phyloP scores from a whole-genome alignment of 2,797 vertebrate genomes.

The Mus caroli region DNA sequence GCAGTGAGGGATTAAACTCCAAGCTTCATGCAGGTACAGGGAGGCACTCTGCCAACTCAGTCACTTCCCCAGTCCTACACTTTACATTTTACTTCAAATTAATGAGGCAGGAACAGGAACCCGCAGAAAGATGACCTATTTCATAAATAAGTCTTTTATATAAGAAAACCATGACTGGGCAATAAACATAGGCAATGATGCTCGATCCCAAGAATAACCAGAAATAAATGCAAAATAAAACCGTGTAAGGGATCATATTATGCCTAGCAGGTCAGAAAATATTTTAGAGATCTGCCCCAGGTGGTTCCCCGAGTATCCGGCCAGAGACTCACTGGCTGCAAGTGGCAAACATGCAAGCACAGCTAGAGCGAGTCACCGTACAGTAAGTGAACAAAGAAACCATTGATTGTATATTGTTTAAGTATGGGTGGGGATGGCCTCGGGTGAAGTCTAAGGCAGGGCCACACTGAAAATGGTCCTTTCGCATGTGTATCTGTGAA shows the following conservation, averaged over 20 bases:
- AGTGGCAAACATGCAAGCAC: rapidly evolving
- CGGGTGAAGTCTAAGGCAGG: not conserved
- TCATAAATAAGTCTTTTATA: not conserved
- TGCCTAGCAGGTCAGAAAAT: not conserved
- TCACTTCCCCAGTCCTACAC: too few species aligned
- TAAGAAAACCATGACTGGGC: slow-evolving; percentile 6
- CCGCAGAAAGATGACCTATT: not conserved
- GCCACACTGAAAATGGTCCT: not conserved
- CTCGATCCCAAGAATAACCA: not conserved
- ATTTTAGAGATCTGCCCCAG: not conserved
- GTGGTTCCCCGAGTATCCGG: not conserved
- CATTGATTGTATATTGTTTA: too few species aligned
- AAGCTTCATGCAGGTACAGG: not conserved
- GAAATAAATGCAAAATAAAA: slow-evolving; percentile 45
- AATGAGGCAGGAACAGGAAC: slow-evolving; percentile 18
- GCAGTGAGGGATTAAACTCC: not conserved
- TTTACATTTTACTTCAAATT: not conserved
- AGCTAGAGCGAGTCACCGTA: not conserved
- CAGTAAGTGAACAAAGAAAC: not conserved
- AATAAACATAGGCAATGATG: not conserved
- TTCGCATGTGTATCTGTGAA: not conserved
- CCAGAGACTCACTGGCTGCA: not conserved
- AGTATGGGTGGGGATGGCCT: not conserved
- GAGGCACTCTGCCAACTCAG: not conserved
- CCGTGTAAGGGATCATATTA: not conserved